Evolutionary conservation across 2,797 vertebrate species (phyloP).

Genomic region (Gallinago stenura): DNA sequence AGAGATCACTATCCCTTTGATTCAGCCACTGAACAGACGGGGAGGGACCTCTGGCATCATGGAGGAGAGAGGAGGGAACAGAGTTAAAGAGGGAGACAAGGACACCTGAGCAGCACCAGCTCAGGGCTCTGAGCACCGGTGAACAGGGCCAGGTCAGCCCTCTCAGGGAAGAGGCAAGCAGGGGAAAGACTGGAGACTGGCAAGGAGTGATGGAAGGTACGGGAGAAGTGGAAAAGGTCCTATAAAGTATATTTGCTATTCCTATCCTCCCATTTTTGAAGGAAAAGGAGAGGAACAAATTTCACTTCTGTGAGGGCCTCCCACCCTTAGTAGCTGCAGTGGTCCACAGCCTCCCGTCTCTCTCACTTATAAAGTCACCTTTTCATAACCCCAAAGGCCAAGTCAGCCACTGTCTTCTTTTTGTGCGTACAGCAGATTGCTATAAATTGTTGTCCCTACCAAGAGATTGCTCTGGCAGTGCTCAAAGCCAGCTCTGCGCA

Average conservation of each 20-base stretch:
- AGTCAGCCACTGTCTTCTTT: not conserved
- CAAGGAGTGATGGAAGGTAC: not conserved
- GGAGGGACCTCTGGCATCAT: fast-evolving
- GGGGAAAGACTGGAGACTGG: not conserved
- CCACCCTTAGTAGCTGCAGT: not conserved
- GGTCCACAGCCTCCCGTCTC: not conserved
- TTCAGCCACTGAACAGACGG: not conserved
- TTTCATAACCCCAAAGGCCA: not conserved
- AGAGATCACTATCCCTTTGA: not conserved
- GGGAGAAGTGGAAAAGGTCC: not conserved
- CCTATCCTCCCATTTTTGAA: not conserved
- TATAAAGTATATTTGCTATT: not conserved
- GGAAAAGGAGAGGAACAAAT: not conserved
- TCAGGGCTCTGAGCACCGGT: not conserved
- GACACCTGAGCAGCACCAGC: not conserved
- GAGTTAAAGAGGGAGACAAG: not conserved
- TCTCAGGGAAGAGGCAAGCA: not conserved
- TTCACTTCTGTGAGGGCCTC: not conserved
- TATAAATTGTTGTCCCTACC: not conserved
- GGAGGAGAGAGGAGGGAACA: not conserved
- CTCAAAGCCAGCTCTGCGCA: not conserved
- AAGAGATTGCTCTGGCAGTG: not conserved
- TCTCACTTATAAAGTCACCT: not conserved
- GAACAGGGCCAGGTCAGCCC: not conserved
- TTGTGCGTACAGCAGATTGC: not conserved